These are phyloP conservation scores for Silvanus unidentatus DNA, from an alignment of 2,888 invertebrate species.

Conservation along the genomic window DNA sequence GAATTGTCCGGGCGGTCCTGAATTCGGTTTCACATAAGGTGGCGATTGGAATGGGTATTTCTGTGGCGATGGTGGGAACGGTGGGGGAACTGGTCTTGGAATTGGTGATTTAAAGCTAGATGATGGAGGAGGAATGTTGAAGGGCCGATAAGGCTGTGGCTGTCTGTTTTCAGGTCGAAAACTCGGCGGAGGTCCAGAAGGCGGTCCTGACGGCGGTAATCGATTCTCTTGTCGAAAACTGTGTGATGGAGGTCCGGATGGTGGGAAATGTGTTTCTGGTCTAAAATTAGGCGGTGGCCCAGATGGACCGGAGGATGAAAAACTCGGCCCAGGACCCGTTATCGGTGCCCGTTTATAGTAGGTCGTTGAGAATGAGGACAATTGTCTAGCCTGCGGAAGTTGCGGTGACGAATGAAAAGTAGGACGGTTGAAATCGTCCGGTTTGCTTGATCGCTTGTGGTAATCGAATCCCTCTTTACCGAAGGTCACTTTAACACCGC, in stretches of 20 bases:
- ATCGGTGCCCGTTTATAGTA: slow-evolving; percentile 26
- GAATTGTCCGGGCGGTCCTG: slow-evolving; percentile 5
- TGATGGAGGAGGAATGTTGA: slow-evolving; percentile 44
- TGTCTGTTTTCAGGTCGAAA: slow-evolving; percentile 35
- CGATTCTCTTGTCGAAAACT: slow-evolving; percentile 27
- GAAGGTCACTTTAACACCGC: slow-evolving; percentile 77
- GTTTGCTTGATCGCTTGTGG: slow-evolving; percentile 44
- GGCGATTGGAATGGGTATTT: slow-evolving; percentile 19
- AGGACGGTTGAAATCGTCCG: slow-evolving; percentile 42
- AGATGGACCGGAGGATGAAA: slow-evolving; percentile 3
- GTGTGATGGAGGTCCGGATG: slow-evolving; percentile 50
- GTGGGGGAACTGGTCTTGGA: slow-evolving; percentile 12
- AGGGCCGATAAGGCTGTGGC: slow-evolving; percentile 53
- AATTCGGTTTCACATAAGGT: slow-evolving; percentile 14
- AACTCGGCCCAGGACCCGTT: slow-evolving; percentile 1
- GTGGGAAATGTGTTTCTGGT: slow-evolving; percentile 42
- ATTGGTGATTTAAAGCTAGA: slow-evolving; percentile 22
- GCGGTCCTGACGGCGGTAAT: slow-evolving; percentile 53
- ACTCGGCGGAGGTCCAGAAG: slow-evolving; percentile 38
- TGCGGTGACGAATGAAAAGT: slow-evolving; percentile 14
- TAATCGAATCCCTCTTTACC: slow-evolving; percentile 58
- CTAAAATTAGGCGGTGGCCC: slow-evolving; percentile 24
- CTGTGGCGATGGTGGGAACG: slow-evolving; percentile 9
- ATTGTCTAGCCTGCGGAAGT: slow-evolving; percentile 31
- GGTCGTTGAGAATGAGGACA: slow-evolving; percentile 29